A percentile compares a stretch with the other conserved stretches of the same genome.
Evolutionary conservation across 2,113 vertebrate species (phyloP).

Genomic region (Mesoclemmys tuberculata): DNA sequence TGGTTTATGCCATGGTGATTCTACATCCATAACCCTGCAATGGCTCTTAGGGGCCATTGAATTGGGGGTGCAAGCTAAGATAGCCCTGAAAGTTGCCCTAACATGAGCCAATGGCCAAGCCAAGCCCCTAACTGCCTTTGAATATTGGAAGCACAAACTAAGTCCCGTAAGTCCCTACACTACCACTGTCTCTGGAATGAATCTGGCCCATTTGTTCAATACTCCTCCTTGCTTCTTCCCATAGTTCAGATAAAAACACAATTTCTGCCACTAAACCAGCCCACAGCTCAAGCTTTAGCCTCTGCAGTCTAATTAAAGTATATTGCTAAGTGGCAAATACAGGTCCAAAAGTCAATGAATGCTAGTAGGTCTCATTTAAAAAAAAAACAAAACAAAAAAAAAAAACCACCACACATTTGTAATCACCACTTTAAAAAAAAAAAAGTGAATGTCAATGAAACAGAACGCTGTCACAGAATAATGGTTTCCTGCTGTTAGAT

Average conservation of each 20-base stretch:
- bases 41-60: background rate
- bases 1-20: background rate
- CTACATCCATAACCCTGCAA: background rate
- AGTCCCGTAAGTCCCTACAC: background rate
- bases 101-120: background rate
- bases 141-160: background rate
- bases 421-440: background rate
- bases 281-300: background rate
- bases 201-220: background rate
- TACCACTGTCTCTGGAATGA: background rate
- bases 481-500: background rate
- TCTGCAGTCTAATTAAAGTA: background rate
- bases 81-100: background rate
- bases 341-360: background rate
- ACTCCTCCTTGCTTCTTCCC: background rate
- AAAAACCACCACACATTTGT: background rate
- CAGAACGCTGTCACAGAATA: background rate
- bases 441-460: background rate
- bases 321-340: background rate
- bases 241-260: background rate
- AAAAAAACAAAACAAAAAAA: background rate
- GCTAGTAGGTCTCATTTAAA: background rate
- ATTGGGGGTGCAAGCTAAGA: background rate
- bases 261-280: accelerated
- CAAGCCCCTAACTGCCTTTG: background rate